Evolutionary conservation across 2,888 invertebrate genomes (phyloP), one percentile per base, ranked within the genome.

Genomic region (Xestobium rufovillosum): DNA sequence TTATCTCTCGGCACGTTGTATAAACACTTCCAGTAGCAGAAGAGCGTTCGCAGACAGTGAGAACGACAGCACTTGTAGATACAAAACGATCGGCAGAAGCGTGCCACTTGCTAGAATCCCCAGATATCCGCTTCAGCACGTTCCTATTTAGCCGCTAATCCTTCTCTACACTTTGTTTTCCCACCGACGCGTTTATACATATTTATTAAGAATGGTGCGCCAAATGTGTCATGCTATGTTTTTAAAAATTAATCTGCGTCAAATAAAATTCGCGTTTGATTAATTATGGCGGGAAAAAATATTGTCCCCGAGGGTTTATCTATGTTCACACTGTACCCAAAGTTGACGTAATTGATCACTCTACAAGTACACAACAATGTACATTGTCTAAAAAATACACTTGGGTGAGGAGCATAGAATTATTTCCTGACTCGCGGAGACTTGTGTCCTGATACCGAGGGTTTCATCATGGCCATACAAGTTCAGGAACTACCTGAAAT

Each of bases 81-180:
- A 55, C 55, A 52, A n/a, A 50, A 51, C 50, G 52, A 49, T 48
- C 45, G 51, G 48, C 42, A 48, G 49, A 52, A 49, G 55, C 59
- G 60, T 62, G 62, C 54, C 53, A 52, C 52, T 51, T 50, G 49
- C 50, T 48, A 46, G 53, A 59, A 53, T 54, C 60, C 50, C 48
- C 44, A 61, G 63, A 62, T 62, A 57, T 56, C 50, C 53, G 51
- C 53, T 51, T 52, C 51, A 55, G 61, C 63, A 63, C 63, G 63
- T 60, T 57, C 55, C 59, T 57, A 58, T 60, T n/a, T 63, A 57
- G 55, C 55, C 56, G 54, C 56, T 60, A 60, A 60, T 59, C 53
- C 59, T 43, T 37, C 36, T 23, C 43, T 42, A 42, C 41, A 46
- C 45, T 45, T 49, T 49, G 49, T 49, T 49, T 48, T 49, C 17